Evolutionary conservation across 1,140 invertebrate species (phyloP).

Genomic region (Atta cephalotes): DNA sequence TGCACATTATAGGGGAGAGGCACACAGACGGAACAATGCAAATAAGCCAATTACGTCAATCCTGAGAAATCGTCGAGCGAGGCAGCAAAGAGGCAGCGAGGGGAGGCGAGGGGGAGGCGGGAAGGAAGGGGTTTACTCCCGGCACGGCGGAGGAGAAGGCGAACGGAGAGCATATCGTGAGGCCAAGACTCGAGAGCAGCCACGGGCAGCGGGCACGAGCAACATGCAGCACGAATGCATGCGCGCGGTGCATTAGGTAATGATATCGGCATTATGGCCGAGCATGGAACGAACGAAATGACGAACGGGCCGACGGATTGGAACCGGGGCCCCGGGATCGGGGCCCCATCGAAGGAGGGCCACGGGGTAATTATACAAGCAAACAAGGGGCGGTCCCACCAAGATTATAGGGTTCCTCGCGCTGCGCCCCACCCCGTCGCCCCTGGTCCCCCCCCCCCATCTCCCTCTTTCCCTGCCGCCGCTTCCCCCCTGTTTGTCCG

Average conservation of each 20-base stretch:
- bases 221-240: constrained; percentile 68
- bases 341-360: constrained; percentile 80
- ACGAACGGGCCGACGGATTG: constrained; percentile 78
- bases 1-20: constrained; percentile 69
- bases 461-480: constrained; percentile 49
- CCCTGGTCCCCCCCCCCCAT: too few relatives aligned
- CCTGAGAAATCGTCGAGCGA: constrained; percentile 77
- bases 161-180: constrained; percentile 59
- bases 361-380: constrained; percentile 84
- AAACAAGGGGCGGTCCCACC: constrained; percentile 83
- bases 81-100: not conserved
- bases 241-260: constrained; percentile 81
- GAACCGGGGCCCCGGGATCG: constrained; percentile 70
- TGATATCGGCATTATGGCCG: constrained; percentile 82
- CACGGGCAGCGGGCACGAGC: constrained; percentile 47
- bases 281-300: constrained; percentile 78
- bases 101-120: not conserved
- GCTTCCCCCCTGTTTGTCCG: constrained; percentile 77
- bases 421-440: too few relatives aligned
- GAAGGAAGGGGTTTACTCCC: not conserved
- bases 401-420: too few relatives aligned
- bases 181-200: constrained; percentile 39
- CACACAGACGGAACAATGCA: constrained; percentile 76
- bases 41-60: constrained; percentile 82
- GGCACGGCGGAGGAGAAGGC: not conserved